Conservation (phyloP, 2,113 vertebrate genomes). For the Heterochromis multidens region DNA sequence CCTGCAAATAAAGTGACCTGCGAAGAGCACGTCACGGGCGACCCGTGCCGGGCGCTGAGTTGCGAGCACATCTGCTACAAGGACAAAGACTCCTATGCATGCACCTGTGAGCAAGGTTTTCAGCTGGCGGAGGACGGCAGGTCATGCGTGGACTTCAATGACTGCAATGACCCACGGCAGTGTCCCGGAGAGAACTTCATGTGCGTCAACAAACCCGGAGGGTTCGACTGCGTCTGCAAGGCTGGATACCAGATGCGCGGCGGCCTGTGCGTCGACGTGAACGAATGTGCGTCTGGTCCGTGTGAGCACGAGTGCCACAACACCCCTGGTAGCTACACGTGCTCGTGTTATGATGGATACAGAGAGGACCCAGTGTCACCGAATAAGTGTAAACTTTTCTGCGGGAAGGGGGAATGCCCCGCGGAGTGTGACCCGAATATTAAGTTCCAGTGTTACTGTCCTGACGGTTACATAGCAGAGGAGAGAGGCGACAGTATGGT, state of each 20-base stretch:
- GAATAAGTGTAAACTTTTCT: constrained; percentile 47
- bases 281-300: constrained; percentile 62
- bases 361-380: background rate
- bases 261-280: constrained; percentile 50
- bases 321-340: constrained; percentile 46
- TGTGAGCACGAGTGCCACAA: constrained; percentile 70
- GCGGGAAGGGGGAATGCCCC: constrained; percentile 39
- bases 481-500: rapidly evolving
- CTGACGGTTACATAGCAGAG: constrained; percentile 46
- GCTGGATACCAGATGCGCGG: constrained; percentile 21
- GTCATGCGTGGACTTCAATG: constrained; percentile 53
- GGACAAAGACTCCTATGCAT: background rate
- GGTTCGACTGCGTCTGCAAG: constrained; percentile 61
- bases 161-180: constrained; percentile 48
- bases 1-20: constrained; percentile 42
- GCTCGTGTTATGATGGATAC: constrained; percentile 52
- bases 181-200: constrained; percentile 44
- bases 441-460: constrained; percentile 55
- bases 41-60: constrained; percentile 27
- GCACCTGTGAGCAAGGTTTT: constrained; percentile 53
- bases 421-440: constrained; percentile 70
- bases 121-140: constrained; percentile 38
- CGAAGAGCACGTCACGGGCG: background rate
- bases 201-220: constrained; percentile 47
- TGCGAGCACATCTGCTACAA: constrained; percentile 50